Percentiles rank a stretch among this genome's conserved stretches.
These are phyloP conservation scores for Cyanoramphus novaezelandiae DNA, from an alignment of 2,113 vertebrate species.

Conservation along the genomic window DNA sequence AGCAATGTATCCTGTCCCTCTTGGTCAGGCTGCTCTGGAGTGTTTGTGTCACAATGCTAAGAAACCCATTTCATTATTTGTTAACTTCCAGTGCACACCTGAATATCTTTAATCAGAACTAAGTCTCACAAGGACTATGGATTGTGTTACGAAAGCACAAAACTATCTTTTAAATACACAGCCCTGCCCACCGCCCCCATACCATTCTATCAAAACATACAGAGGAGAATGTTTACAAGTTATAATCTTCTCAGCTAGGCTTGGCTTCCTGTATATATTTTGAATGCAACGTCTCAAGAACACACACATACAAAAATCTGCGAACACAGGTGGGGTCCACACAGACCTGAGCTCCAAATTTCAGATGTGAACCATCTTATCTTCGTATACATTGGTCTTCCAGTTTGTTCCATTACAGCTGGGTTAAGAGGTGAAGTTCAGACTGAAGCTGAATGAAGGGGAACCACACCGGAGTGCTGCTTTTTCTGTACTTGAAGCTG, in stretches of 20 bases:
- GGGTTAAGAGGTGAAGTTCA: background rate
- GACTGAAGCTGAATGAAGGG: background rate
- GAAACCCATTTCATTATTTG: background rate
- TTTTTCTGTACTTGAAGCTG: background rate
- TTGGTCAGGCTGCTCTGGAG: background rate
- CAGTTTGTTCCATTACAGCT: background rate
- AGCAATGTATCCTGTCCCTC: background rate
- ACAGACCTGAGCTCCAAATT: background rate
- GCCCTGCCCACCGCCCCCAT: background rate
- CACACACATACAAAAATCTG: background rate
- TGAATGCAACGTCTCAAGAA: background rate
- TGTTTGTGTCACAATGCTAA: background rate
- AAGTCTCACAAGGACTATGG: background rate
- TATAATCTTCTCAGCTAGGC: background rate
- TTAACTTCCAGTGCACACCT: background rate
- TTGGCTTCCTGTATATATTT: conserved; percentile 35
- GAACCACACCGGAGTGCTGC: background rate
- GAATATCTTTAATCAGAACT: background rate
- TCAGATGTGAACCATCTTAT: background rate
- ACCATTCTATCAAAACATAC: background rate
- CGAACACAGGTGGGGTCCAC: background rate
- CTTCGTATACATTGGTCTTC: background rate
- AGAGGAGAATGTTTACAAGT: background rate
- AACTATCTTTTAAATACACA: background rate
- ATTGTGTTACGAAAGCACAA: background rate